A percentile compares a stretch with the other conserved stretches of the same genome.
Conservation (phyloP, 2,797 vertebrate species). For the Chrysolophus pictus region DNA sequence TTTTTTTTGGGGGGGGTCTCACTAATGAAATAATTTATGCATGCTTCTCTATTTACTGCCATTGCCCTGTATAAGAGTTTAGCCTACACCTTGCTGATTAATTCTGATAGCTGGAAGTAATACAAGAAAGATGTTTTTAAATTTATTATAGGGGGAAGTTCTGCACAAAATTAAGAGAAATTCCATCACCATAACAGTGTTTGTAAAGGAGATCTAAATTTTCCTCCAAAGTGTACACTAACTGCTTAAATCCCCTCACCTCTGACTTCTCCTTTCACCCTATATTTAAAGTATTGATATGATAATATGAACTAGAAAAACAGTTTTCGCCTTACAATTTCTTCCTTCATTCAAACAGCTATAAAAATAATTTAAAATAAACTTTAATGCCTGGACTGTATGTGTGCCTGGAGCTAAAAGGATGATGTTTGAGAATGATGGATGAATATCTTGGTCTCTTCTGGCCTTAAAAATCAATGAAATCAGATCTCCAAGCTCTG, state of each 20-base stretch:
- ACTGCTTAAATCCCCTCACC: neutral
- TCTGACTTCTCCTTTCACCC: neutral
- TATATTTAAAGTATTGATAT: neutral
- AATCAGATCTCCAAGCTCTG: neutral
- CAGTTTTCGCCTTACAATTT: neutral
- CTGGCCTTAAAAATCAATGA: neutral
- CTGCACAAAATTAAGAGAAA: neutral
- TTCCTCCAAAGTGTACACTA: neutral
- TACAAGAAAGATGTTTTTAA: constrained; percentile 5
- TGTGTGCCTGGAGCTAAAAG: neutral
- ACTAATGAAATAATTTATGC: neutral
- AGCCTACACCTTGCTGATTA: neutral
- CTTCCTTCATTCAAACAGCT: neutral
- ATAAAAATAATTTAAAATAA: constrained; percentile 15
- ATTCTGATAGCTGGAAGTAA: constrained; percentile 19
- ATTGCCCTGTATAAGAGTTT: neutral
- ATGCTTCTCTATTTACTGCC: neutral
- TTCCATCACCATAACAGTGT: neutral
- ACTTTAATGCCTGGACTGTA: neutral
- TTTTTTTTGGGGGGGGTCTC: neutral
- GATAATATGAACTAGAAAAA: neutral
- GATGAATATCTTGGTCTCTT: neutral
- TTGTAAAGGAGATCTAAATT: constrained; percentile 13
- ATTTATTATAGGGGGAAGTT: neutral
- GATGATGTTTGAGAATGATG: neutral